Base-by-base conservation (phyloP, 2,888 invertebrate species). In the Drosophila stalkeri region DNA sequence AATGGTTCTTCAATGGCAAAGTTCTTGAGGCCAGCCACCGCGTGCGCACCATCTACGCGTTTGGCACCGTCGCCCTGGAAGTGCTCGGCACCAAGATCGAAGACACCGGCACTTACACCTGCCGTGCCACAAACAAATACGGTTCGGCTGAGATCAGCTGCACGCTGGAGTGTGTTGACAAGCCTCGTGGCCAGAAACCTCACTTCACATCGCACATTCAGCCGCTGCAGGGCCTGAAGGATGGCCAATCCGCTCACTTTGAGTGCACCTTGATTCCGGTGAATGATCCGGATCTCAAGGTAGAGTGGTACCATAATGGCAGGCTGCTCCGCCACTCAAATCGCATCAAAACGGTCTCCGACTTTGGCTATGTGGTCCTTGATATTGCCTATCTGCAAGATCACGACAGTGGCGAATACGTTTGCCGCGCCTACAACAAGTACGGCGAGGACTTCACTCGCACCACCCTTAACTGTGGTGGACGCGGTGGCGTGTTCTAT, bases 291-390 rank as follows among this genome's bases (percentile, higher is more conserved):
- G 96, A 97, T 49, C 95, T 99, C 93, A 96, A 97, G 91, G 97
- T 98, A 31, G 99, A 99, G 94, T 99, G 99, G 99, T 99, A 97
- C 94, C 98, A 98, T 91, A 98, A 99, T 92, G 98, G 98, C 7
- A 95, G 97, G 90, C 97, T 98, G 0, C 93, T 99, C 80, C 95
- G 97, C 66, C 97, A 98, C 91, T 97, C 97, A 4, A 97, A 97
- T 27, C 95, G 99, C 77, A 98, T 98, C 89, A 98, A 98, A 93
- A 97, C 97, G 74, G 97, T 99, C 1, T 97, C 97, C 52, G 99
- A 99, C 92, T 99, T 99, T 91, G 99, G 99, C 56, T 99, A 97
- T 92, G 98, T 98, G 14, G 96, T 98, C 11, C 95, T 99, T 94
- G 98, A 99, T 90, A 98, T 99, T 89, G 96, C 98, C n/a, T 98